A percentile compares a stretch with the other conserved stretches of the same genome.
phyloP scores from a whole-genome alignment of 2,797 vertebrate genomes.

The Cuniculus paca region DNA sequence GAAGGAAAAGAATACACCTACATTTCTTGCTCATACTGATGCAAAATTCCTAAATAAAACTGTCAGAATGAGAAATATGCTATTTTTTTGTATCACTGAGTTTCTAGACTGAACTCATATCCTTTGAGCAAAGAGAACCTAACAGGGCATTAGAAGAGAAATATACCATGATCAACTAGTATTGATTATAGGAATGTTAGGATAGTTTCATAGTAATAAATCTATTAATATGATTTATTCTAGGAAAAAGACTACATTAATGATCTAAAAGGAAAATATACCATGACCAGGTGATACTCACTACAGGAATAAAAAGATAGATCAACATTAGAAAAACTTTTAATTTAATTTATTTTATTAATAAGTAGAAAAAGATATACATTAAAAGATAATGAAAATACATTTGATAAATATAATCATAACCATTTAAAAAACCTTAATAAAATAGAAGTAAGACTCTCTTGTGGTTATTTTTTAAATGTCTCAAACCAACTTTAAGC shows the following conservation, averaged over 20 bases:
- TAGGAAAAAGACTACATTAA: slow-evolving; percentile 65
- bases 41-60: slow-evolving; percentile 53
- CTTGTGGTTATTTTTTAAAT: slow-evolving; percentile 1
- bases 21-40: not conserved
- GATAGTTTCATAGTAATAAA: slow-evolving; percentile 55
- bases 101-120: not conserved
- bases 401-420: slow-evolving; percentile 72
- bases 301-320: slow-evolving; percentile 70
- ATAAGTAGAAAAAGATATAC: slow-evolving; percentile 67
- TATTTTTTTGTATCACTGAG: slow-evolving; percentile 62
- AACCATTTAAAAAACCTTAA: slow-evolving; percentile 62
- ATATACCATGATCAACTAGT: slow-evolving; percentile 41
- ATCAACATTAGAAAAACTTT: slow-evolving; percentile 70
- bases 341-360: slow-evolving; percentile 72
- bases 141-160: slow-evolving; percentile 54
- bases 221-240: slow-evolving; percentile 68
- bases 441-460: slow-evolving; percentile 62
- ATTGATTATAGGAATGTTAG: slow-evolving; percentile 66
- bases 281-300: slow-evolving; percentile 56
- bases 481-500: slow-evolving; percentile 41
- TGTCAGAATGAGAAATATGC: slow-evolving; percentile 27
- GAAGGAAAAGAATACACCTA: not conserved
- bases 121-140: slow-evolving; percentile 37
- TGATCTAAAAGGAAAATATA: slow-evolving; percentile 73
- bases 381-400: slow-evolving; percentile 73